Evolutionary conservation across 2,888 invertebrate genomes (phyloP).

Genomic region (Orchesella flavescens): DNA sequence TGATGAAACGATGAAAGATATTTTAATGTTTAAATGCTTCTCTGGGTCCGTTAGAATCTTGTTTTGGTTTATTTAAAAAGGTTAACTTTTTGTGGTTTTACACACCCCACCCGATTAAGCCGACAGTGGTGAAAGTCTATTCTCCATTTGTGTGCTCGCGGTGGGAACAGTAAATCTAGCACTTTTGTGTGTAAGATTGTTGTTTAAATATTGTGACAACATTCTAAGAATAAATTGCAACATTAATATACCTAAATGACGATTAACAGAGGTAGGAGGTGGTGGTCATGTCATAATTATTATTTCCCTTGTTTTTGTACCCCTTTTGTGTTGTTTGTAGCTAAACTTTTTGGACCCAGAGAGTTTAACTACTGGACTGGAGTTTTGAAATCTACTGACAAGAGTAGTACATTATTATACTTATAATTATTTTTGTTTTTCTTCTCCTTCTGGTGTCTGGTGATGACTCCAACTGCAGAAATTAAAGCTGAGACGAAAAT

Average conservation of each 20-base stretch:
- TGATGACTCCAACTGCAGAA: slow-evolving; percentile 42
- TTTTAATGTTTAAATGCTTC: no score
- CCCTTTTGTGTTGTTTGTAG: neutral
- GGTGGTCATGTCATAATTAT: no score
- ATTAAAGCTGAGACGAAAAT: slow-evolving; percentile 59
- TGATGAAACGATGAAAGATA: no score
- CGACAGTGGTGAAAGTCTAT: slow-evolving; percentile 36
- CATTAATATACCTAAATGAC: neutral
- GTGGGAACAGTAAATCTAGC: slow-evolving; percentile 57
- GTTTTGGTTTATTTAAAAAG: no score
- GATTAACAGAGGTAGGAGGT: no score
- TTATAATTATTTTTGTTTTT: no score
- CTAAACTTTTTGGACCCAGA: neutral
- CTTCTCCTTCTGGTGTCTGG: neutral
- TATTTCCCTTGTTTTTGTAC: neutral
- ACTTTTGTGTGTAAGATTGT: slow-evolving; percentile 44
- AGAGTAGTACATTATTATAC: no score
- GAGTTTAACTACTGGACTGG: no score
- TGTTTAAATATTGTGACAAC: neutral
- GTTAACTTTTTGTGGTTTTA: no score
- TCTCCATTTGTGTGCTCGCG: slow-evolving; percentile 58
- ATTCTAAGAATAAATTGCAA: slow-evolving; percentile 43
- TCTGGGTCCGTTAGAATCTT: no score
- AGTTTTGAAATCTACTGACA: no score
- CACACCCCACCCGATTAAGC: slow-evolving; percentile 55